Base-by-base conservation (phyloP, 2,113 vertebrate species). In the Crotalus viridis region DNA sequence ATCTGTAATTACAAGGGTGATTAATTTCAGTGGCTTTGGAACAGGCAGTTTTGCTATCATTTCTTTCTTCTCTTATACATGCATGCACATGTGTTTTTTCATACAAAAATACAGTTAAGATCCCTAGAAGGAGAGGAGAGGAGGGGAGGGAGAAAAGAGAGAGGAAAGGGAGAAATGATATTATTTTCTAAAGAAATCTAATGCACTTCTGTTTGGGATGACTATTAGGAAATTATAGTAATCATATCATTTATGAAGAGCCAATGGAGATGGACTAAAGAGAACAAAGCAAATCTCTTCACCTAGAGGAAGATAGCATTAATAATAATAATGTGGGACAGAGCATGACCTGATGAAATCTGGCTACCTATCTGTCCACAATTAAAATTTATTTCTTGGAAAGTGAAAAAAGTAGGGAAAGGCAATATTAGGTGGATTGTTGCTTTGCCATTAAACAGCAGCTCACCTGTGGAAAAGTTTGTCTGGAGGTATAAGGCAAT, bases 11-110 rank as follows among this genome's bases (percentile, higher is more conserved):
- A 87, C n/a, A 94, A 91, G 74, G 94, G 19, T 89, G 94, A 96
- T 95, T 93, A 94, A 95, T 96, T 94, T 93, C 89, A 91, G 57
- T 88, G 46, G 93, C 56, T 89, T 89, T 59, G 87, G 91, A 86
- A 19, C 48, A 92, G 94, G 90, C 92, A 94, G 91, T 33, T 91
- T 92, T 1, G 3, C 89, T 92, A 94, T 87, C 69, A 90, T 85
- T 90, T 91, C 1, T 91, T 95, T 94, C 93, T 91, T 61, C 85
- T 88, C 69, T n/a, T 61, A 12, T 43, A 19, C 22, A 13, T 85
- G 39, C 28, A 46, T n/a, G 54, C 74, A 28, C 22, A 55, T 19
- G 48, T 52, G 43, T 69, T 22, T 39, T n/a, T 59, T 19, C 48
- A 52, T 64, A 86, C 33, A 43, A 52, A 33, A 74, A 21, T 24